Evolutionary conservation across 1,140 invertebrate genomes (phyloP).

Genomic region (Agraylea sexmaculata): DNA sequence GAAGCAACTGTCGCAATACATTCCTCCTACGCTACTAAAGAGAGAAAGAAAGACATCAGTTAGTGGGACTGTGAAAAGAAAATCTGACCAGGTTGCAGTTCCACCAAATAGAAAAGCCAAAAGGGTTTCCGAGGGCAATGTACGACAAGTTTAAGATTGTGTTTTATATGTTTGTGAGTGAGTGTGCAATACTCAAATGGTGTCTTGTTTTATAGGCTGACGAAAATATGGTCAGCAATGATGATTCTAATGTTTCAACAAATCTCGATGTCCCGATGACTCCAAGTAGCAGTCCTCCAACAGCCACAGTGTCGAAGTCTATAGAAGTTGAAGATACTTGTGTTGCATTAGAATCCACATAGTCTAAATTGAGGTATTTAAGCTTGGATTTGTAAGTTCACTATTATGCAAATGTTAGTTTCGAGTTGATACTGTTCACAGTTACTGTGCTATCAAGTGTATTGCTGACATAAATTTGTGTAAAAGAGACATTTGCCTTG

Average conservation of each 20-base stretch:
- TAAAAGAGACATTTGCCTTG: no score
- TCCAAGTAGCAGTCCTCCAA: no score
- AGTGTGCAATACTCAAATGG: neutral
- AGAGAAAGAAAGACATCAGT: conserved; percentile 50
- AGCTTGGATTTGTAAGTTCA: no score
- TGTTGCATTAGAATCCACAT: no score
- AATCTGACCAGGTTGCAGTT: conserved; percentile 21
- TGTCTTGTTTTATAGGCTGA: conserved; percentile 15
- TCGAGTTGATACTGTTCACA: no score
- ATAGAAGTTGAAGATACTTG: no score
- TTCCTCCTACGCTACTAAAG: conserved; percentile 57
- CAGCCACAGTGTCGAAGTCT: no score
- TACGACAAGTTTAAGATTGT: conserved; percentile 12
- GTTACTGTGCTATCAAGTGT: no score
- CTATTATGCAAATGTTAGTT: no score
- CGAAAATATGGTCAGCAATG: conserved; percentile 13
- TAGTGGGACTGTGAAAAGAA: conserved; percentile 27
- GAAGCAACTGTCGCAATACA: conserved; percentile 64
- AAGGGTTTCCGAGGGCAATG: conserved; percentile 31
- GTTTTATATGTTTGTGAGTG: neutral
- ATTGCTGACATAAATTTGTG: no score
- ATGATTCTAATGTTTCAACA: conserved; percentile 19
- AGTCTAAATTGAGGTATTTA: no score
- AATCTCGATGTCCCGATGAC: neutral
- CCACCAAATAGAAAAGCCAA: conserved; percentile 29